A percentile compares a stretch with the other conserved stretches of the same genome.
These are phyloP conservation scores for Scaptomyza tumidula DNA, from an alignment of 2,888 invertebrate genomes.

Conservation along the genomic window DNA sequence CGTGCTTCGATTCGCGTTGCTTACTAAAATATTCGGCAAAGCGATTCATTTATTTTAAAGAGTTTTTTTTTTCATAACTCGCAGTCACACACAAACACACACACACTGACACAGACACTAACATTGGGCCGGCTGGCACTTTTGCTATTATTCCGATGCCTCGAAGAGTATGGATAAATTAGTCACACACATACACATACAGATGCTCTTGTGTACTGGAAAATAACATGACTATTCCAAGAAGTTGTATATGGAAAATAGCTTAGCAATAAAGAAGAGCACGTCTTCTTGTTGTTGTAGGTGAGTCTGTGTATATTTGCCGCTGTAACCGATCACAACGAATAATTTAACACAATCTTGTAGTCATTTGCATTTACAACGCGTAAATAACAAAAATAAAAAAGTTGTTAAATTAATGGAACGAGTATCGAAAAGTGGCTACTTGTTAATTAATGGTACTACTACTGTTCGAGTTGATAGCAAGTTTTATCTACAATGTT, in stretches of 20 bases:
- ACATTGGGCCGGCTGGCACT: constrained; percentile 28
- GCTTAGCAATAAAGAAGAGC: constrained; percentile 40
- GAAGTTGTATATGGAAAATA: constrained; percentile 12
- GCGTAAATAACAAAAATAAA: constrained; percentile 12
- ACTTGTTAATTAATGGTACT: constrained; percentile 50
- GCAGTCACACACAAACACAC: constrained; percentile 29
- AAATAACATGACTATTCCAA: constrained; percentile 22
- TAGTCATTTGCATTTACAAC: constrained; percentile 50
- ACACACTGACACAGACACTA: neutral
- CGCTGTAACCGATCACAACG: constrained; percentile 19
- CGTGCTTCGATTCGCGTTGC: constrained; percentile 63
- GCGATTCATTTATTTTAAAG: constrained; percentile 71
- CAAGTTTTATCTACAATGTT: constrained; percentile 36
- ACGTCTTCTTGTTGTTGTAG: constrained; percentile 43
- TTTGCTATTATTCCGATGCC: constrained; percentile 39
- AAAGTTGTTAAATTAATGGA: constrained; percentile 24
- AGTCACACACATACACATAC: constrained; percentile 26
- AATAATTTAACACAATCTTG: constrained; percentile 37
- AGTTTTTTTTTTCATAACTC: constrained; percentile 62
- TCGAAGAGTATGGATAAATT: constrained; percentile 31
- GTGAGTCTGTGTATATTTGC: constrained; percentile 34
- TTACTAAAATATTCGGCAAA: constrained; percentile 67
- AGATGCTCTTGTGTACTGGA: constrained; percentile 11
- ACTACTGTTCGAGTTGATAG: constrained; percentile 36
- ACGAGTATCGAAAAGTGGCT: constrained; percentile 31